These are phyloP conservation scores for Penaeus japonicus DNA, from an alignment of 1,140 invertebrate genomes.

Conservation along the genomic window DNA sequence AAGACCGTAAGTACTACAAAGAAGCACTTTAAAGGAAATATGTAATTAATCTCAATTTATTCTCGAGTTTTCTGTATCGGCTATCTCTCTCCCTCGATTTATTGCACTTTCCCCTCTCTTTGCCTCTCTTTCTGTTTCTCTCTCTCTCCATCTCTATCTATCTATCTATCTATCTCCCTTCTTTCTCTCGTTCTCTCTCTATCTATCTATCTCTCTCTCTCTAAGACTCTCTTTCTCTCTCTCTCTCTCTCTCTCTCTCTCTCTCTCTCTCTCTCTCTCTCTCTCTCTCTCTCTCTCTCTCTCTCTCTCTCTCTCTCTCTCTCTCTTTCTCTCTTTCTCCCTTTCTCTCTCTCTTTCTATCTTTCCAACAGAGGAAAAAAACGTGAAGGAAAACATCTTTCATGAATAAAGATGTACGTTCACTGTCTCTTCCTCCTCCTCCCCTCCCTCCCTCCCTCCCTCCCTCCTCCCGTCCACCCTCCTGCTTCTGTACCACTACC, in stretches of 20 bases:
- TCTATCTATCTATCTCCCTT: background rate
- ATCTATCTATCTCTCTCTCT: background rate
- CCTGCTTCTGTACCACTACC: too few relatives aligned
- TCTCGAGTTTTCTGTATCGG: too few relatives aligned
- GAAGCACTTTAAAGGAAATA: too few relatives aligned
- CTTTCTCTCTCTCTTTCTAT: background rate
- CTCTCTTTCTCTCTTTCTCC: background rate
- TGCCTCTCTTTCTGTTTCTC: constrained; percentile 21
- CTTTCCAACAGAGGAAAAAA: background rate
- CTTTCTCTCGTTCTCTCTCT: background rate
- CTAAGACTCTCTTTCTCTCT: too few relatives aligned
- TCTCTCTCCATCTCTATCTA: background rate
- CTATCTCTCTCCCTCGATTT: too few relatives aligned
- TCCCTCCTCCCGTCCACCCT: background rate
- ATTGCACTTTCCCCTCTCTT: background rate
- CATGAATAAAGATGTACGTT: background rate
- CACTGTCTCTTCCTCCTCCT: background rate
- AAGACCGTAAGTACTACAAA: too few relatives aligned
- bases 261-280: background rate
- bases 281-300: background rate
- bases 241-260: background rate
- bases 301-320: background rate
- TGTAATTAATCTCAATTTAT: too few relatives aligned
- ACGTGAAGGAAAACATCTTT: too few relatives aligned
- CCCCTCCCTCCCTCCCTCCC: background rate